phyloP scores from a whole-genome alignment of 2,113 vertebrate species.

The Eolophus roseicapilla region DNA sequence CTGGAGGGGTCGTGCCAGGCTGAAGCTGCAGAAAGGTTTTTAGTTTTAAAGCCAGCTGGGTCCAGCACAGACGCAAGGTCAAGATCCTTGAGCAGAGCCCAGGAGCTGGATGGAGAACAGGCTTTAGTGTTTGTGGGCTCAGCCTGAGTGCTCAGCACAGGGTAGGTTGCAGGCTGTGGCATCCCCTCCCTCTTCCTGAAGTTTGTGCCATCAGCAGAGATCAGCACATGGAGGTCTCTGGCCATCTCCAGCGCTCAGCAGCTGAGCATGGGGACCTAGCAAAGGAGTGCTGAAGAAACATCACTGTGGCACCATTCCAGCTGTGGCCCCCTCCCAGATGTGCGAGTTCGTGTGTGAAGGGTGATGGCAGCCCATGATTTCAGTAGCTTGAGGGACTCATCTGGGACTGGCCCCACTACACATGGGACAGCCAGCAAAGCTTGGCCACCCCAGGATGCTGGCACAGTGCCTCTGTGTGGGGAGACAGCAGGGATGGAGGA shows the following conservation, averaged over 20 bases:
- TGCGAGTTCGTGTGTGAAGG: not conserved
- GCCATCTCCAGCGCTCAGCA: not conserved
- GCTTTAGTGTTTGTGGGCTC: not conserved
- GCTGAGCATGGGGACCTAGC: not conserved
- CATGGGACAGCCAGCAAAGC: not conserved
- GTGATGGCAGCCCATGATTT: fast-evolving
- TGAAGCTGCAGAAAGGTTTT: not conserved
- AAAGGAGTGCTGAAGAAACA: not conserved
- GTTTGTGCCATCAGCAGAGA: fast-evolving
- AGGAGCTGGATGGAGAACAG: not conserved
- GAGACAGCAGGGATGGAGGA: not conserved
- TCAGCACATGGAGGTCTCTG: not conserved
- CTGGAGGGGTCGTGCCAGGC: not conserved
- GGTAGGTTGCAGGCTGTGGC: not conserved
- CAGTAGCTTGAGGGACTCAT: not conserved
- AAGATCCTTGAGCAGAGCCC: not conserved
- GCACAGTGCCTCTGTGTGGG: not conserved
- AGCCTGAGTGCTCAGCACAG: not conserved
- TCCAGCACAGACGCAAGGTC: fast-evolving
- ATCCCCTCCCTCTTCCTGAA: not conserved
- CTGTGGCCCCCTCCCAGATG: not conserved
- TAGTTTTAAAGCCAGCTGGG: not conserved
- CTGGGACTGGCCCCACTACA: not conserved
- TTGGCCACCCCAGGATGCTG: fast-evolving
- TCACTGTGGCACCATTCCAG: not conserved